A percentile compares a stretch with the other conserved stretches of the same genome.
Conservation (phyloP, 2,797 vertebrate genomes). For the Spheniscus humboldti region DNA sequence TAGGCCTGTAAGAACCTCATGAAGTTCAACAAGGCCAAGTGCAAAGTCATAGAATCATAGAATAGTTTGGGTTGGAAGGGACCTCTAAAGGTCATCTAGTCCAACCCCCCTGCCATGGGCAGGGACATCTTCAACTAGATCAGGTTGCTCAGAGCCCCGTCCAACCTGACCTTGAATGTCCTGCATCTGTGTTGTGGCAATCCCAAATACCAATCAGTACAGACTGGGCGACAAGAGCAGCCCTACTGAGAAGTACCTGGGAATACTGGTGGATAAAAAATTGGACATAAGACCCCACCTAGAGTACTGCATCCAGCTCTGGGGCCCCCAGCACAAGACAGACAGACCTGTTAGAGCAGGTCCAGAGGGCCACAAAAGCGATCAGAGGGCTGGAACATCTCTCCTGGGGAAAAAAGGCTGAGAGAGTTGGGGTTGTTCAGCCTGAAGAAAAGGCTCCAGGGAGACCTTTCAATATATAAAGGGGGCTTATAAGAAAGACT, state of each 20-base stretch:
- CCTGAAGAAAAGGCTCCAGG: too few species aligned
- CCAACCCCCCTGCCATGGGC: too few species aligned
- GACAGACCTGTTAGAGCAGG: background rate
- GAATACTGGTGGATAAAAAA: background rate
- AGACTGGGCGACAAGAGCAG: background rate
- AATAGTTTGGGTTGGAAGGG: too few species aligned
- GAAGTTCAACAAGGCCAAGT: background rate
- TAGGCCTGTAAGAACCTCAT: background rate
- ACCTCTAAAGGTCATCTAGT: too few species aligned
- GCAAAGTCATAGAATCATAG: too few species aligned
- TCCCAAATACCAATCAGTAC: background rate
- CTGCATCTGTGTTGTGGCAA: background rate
- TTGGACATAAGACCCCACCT: background rate
- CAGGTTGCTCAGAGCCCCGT: too few species aligned
- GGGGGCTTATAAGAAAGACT: too few species aligned
- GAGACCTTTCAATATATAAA: too few species aligned
- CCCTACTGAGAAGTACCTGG: background rate
- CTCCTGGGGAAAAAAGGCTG: background rate
- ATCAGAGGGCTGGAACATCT: background rate
- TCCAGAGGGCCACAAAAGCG: background rate
- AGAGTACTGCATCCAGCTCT: background rate
- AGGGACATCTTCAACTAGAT: too few species aligned
- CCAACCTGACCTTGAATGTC: too few species aligned
- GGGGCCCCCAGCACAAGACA: background rate
- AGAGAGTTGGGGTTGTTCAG: background rate